Evolutionary conservation across 2,797 vertebrate species (phyloP).

Genomic region (Loriculus beryllinus): DNA sequence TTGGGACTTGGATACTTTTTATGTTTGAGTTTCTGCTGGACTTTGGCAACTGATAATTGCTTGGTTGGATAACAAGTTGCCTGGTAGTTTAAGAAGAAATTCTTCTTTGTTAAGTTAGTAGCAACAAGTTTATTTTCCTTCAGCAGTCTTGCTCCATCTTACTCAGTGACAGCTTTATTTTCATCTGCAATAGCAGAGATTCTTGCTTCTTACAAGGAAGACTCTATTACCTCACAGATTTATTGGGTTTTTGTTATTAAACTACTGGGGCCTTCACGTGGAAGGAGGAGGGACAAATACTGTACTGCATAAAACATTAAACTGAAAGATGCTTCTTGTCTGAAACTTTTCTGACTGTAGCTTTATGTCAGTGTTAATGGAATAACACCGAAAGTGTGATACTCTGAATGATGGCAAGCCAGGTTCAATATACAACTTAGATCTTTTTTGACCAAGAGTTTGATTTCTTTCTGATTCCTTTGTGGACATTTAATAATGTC

Average conservation of each 20-base stretch:
- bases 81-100: background rate
- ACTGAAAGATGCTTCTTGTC: background rate
- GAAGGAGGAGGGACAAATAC: rapidly evolving
- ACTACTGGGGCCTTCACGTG: background rate
- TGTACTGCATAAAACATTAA: background rate
- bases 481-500: background rate
- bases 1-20: background rate
- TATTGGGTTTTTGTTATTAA: background rate
- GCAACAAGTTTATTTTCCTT: background rate
- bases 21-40: background rate
- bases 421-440: background rate
- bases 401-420: background rate
- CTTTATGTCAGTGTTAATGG: background rate
- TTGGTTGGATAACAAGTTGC: background rate
- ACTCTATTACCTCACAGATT: background rate
- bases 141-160: background rate
- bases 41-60: background rate
- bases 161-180: background rate
- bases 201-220: background rate
- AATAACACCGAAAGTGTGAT: background rate
- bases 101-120: background rate
- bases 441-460: background rate
- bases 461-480: background rate
- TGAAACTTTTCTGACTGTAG: background rate
- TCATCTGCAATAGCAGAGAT: background rate